These are phyloP conservation scores for Spodoptera exigua DNA, from an alignment of 2,888 invertebrate species.

Conservation along the genomic window DNA sequence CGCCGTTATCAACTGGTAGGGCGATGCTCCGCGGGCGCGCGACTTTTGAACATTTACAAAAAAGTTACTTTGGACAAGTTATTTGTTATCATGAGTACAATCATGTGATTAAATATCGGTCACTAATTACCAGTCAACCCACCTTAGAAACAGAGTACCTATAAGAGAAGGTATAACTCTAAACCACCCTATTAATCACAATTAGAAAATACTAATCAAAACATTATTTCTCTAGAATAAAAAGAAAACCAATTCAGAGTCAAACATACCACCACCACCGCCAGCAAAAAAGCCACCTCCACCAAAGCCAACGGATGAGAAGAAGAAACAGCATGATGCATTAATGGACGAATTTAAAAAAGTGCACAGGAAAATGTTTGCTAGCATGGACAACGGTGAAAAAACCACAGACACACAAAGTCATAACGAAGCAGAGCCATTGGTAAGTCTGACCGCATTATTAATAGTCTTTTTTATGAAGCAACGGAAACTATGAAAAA, in stretches of 20 bases:
- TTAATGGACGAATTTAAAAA: slow-evolving; percentile 97
- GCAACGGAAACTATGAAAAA: slow-evolving; percentile 16
- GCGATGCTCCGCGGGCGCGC: too few relatives aligned
- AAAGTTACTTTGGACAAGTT: too few relatives aligned
- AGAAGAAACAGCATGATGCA: slow-evolving; percentile 92
- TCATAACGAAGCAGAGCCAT: slow-evolving; percentile 55
- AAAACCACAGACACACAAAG: slow-evolving; percentile 35
- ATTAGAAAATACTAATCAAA: not conserved
- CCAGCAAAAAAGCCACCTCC: slow-evolving; percentile 73
- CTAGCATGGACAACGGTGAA: slow-evolving; percentile 74
- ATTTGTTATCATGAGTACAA: too few relatives aligned
- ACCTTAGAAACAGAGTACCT: too few relatives aligned
- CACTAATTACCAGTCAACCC: too few relatives aligned
- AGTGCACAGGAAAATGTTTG: slow-evolving; percentile 96
- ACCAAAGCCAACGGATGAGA: slow-evolving; percentile 88
- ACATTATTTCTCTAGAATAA: slow-evolving; percentile 70
- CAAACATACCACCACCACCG: slow-evolving; percentile 60
- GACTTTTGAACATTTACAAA: too few relatives aligned
- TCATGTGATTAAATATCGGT: too few relatives aligned
- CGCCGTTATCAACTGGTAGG: too few relatives aligned
- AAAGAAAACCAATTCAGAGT: slow-evolving; percentile 70
- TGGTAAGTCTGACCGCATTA: slow-evolving; percentile 66
- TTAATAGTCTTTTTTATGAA: slow-evolving; percentile 5
- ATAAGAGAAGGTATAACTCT: too few relatives aligned
- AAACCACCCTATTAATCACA: not conserved